A percentile compares a stretch with the other conserved stretches of the same genome.
phyloP scores from a whole-genome alignment of 92 coral and sea anemone genomes.

The Isaurus tuberculatus region DNA sequence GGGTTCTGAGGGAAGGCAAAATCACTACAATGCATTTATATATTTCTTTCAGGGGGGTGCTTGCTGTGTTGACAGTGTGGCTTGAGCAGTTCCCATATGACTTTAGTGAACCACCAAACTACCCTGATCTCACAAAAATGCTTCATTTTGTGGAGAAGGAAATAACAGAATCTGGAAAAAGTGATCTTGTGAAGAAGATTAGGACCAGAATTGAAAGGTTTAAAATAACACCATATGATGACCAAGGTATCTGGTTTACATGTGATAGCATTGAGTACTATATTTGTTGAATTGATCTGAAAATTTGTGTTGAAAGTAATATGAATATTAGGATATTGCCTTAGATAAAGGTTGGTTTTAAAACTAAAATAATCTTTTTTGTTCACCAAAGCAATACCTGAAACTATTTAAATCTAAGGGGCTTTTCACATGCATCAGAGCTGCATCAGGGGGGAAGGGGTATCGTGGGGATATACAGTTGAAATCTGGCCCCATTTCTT shows the following conservation, averaged over 20 bases:
- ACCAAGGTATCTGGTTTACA: constrained; percentile 55
- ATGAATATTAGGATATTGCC: no score
- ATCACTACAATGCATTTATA: background rate
- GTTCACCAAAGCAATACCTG: no score
- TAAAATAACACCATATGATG: constrained; percentile 82
- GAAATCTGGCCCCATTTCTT: no score
- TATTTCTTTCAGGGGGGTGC: constrained; percentile 68
- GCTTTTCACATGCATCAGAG: no score
- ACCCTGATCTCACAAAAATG: constrained; percentile 67
- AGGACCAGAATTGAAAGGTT: constrained; percentile 79
- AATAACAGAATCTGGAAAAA: constrained; percentile 54
- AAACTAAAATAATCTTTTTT: no score
- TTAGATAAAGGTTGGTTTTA: no score
- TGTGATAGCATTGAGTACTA: background rate
- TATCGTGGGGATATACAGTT: no score
- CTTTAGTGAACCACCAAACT: constrained; percentile 80
- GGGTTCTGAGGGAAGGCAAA: no score
- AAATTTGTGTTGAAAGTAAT: no score
- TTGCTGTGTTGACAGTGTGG: constrained; percentile 87
- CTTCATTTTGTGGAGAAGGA: constrained; percentile 75
- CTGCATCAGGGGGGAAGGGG: no score
- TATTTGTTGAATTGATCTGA: no score
- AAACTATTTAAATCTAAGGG: no score
- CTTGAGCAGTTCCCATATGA: constrained; percentile 89
- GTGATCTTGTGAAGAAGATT: constrained; percentile 81